phyloP scores from a whole-genome alignment of 2,797 vertebrate species.

The Sebastes ruberrimus region DNA sequence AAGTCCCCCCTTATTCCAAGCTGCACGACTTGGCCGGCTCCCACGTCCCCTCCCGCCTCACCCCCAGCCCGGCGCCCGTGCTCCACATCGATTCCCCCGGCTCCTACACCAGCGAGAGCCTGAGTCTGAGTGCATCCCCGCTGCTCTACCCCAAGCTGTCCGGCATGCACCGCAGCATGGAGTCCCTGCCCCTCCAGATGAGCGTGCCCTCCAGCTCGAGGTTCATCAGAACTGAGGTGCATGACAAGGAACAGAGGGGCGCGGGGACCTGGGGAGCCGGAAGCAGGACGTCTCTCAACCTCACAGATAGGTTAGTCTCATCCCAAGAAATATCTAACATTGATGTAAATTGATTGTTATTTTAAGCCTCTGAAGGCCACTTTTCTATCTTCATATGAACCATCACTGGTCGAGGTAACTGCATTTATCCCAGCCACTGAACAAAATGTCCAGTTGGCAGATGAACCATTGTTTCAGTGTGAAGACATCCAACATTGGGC shows the following conservation, averaged over 20 bases:
- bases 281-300: constrained; percentile 84
- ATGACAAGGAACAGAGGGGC: constrained; percentile 77
- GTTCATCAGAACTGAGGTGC: constrained; percentile 51
- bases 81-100: constrained; percentile 95
- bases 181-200: constrained; percentile 95
- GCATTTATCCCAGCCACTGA: background rate
- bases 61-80: constrained; percentile 94
- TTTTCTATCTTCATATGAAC: background rate
- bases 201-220: constrained; percentile 84
- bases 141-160: constrained; percentile 94
- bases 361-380: background rate
- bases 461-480: constrained; percentile 7
- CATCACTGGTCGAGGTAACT: background rate
- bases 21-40: constrained; percentile 85
- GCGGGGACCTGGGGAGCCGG: constrained; percentile 88
- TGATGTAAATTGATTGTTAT: too few relatives aligned
- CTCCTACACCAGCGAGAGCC: constrained; percentile 90
- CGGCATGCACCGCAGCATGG: constrained; percentile 94
- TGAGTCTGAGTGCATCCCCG: constrained; percentile 81
- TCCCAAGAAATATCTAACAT: background rate
- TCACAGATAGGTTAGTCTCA: constrained; percentile 84
- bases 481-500: background rate
- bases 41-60: constrained; percentile 84
- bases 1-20: constrained; percentile 87
- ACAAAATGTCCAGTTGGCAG: background rate